Evolutionary conservation across 2,888 invertebrate genomes (phyloP).

Genomic region (Rapana venosa): DNA sequence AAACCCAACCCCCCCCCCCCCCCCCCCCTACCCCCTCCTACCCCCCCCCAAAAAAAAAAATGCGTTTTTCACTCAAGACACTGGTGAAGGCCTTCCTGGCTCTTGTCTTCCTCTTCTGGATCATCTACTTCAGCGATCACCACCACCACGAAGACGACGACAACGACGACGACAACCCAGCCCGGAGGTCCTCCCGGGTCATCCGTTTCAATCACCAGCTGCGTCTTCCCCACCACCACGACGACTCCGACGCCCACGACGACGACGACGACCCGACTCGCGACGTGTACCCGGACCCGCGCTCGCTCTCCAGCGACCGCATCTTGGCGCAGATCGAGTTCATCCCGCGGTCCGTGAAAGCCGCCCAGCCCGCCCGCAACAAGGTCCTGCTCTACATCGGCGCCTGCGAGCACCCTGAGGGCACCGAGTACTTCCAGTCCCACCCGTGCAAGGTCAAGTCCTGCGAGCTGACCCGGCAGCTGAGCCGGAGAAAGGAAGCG

Average conservation of each 20-base stretch:
- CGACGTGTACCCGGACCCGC: slow-evolving; percentile 54
- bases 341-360: slow-evolving; percentile 54
- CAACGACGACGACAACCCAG: no score
- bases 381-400: slow-evolving; percentile 61
- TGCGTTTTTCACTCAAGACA: neutral
- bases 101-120: neutral
- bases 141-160: neutral
- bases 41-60: no score
- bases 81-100: neutral
- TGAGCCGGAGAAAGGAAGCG: slow-evolving; percentile 86
- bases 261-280: neutral
- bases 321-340: slow-evolving; percentile 71
- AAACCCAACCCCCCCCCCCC: no score
- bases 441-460: slow-evolving; percentile 92
- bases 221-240: neutral
- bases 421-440: slow-evolving; percentile 84
- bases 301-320: slow-evolving; percentile 65
- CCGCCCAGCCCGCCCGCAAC: slow-evolving; percentile 60
- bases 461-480: slow-evolving; percentile 88
- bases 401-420: slow-evolving; percentile 64
- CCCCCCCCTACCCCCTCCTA: no score
- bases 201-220: no score
- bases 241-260: neutral
- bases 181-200: no score
- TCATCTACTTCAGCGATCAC: neutral